phyloP scores from a whole-genome alignment of 2,113 vertebrate genomes.

The Psephotus haematonotus region DNA sequence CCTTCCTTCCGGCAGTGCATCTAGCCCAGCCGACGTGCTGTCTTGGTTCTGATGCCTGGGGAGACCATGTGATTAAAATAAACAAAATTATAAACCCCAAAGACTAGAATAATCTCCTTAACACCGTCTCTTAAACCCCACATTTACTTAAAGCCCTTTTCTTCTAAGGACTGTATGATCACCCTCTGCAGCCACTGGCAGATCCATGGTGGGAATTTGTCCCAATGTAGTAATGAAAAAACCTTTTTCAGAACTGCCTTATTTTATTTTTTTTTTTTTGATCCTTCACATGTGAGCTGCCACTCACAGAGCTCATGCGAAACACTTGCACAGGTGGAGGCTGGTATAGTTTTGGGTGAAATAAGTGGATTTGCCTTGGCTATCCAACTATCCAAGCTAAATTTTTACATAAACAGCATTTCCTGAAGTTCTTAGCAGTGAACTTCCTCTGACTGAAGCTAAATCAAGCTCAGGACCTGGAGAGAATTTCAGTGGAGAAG shows the following conservation, averaged over 20 bases:
- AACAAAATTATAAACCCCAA: not conserved
- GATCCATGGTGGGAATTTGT: not conserved
- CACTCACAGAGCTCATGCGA: not conserved
- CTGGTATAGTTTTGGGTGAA: not conserved
- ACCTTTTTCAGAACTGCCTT: not conserved
- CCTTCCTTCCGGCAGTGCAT: not conserved
- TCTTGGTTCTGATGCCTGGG: not conserved
- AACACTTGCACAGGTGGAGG: not conserved
- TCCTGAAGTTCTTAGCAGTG: not conserved
- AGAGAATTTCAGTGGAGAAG: not conserved
- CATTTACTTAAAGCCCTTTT: not conserved
- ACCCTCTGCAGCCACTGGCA: not conserved
- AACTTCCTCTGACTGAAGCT: not conserved
- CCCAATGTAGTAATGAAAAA: not conserved
- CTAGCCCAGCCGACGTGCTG: not conserved
- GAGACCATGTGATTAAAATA: not conserved
- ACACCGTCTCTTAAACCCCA: not conserved
- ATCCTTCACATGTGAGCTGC: not conserved
- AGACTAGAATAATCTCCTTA: not conserved
- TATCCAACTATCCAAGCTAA: not conserved
- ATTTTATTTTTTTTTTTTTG: not conserved
- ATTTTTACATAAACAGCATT: not conserved
- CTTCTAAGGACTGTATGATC: not conserved
- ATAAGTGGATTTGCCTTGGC: not conserved
- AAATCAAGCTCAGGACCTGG: not conserved